phyloP scores from a whole-genome alignment of 2,888 invertebrate species.

The Bedellia somnulentella region DNA sequence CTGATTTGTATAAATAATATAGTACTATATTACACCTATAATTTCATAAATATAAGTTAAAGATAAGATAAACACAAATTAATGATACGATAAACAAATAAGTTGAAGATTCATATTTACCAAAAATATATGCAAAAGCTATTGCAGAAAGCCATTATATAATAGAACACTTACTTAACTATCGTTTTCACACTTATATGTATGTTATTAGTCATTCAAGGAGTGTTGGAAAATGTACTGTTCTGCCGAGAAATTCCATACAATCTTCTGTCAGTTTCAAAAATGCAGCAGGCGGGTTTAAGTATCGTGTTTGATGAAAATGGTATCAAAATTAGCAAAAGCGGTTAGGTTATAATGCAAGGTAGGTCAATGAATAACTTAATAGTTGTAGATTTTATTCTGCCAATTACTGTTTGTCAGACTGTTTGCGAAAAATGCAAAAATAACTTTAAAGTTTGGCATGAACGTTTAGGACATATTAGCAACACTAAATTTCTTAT shows the following conservation, averaged over 20 bases:
- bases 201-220: too few relatives aligned
- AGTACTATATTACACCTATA: too few relatives aligned
- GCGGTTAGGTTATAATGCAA: neutral
- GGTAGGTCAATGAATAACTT: neutral
- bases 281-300: neutral
- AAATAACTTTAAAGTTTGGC: conserved; percentile 15
- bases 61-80: conserved; percentile 7
- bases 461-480: conserved; percentile 17
- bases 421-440: conserved; percentile 10
- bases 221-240: too few relatives aligned
- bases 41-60: too few relatives aligned
- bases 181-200: too few relatives aligned
- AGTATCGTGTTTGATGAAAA: conserved; percentile 16
- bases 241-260: conserved; percentile 18
- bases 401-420: conserved; percentile 4
- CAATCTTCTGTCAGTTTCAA: conserved; percentile 13
- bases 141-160: too few relatives aligned
- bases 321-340: conserved; percentile 12
- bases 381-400: neutral
- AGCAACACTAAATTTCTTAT: conserved; percentile 13
- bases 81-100: too few relatives aligned
- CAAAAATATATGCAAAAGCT: too few relatives aligned
- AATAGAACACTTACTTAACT: too few relatives aligned
- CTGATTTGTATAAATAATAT: too few relatives aligned
- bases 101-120: too few relatives aligned